Percentiles rank a stretch among this genome's conserved stretches.
These are phyloP conservation scores for Lottia gigantea DNA, from an alignment of 2,888 invertebrate genomes.

Conservation along the genomic window DNA sequence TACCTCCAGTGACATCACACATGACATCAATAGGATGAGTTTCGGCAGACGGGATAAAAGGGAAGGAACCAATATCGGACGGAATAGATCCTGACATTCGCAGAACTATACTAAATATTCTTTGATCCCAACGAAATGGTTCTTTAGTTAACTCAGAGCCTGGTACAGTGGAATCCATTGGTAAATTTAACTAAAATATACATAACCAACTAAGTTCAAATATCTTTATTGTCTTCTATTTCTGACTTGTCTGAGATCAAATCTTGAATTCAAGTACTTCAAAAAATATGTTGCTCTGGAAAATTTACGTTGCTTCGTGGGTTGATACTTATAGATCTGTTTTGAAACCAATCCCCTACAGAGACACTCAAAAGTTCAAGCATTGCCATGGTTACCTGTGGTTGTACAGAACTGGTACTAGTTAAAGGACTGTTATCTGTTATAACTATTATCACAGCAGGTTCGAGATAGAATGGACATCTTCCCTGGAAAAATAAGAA, in stretches of 20 bases:
- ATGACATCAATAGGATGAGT: constrained; percentile 95
- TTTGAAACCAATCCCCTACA: background rate
- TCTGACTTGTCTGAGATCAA: background rate
- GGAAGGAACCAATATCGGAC: constrained; percentile 72
- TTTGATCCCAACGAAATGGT: constrained; percentile 99
- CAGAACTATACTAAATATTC: constrained; percentile 93
- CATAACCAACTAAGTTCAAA: constrained; percentile 14
- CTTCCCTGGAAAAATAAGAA: constrained; percentile 75
- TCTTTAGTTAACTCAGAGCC: constrained; percentile 97
- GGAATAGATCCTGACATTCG: constrained; percentile 88
- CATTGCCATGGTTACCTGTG: constrained; percentile 76
- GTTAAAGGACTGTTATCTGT: constrained; percentile 97
- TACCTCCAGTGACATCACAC: constrained; percentile 98
- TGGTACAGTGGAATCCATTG: constrained; percentile 86
- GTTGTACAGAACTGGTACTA: constrained; percentile 82
- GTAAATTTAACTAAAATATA: constrained; percentile 80
- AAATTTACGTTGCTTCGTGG: too few relatives aligned
- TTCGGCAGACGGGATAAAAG: constrained; percentile 86
- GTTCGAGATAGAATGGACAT: constrained; percentile 96
- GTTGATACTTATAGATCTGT: background rate
- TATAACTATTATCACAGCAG: constrained; percentile 95
- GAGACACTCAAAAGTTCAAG: too few relatives aligned
- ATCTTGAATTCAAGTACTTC: background rate
- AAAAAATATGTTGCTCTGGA: too few relatives aligned
- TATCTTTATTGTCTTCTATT: too few relatives aligned